Evolutionary conservation across 2,888 invertebrate species (phyloP).

Genomic region (Falcaria lacertinaria): DNA sequence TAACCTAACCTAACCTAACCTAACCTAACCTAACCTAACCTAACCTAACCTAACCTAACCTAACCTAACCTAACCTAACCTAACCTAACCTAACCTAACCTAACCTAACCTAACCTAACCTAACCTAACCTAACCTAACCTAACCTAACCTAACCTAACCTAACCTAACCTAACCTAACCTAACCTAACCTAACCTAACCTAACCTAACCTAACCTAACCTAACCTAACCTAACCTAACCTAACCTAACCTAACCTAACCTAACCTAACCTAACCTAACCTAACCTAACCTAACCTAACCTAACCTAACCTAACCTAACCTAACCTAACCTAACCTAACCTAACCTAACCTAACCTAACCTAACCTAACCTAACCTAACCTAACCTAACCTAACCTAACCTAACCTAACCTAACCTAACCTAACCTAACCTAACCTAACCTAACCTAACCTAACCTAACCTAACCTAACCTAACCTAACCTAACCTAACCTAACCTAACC

Average conservation of each 20-base stretch:
- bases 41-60: conserved; percentile 8
- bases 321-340: conserved; percentile 19
- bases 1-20: conserved; percentile 5
- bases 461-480: conserved; percentile 21
- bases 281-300: conserved; percentile 13
- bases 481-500: conserved; percentile 19
- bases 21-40: conserved; percentile 7
- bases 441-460: conserved; percentile 16
- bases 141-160: conserved; percentile 8
- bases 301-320: conserved; percentile 20
- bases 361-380: conserved; percentile 24
- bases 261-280: conserved; percentile 13
- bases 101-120: conserved; percentile 4
- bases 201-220: conserved; percentile 15
- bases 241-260: conserved; percentile 9
- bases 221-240: conserved; percentile 14
- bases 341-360: conserved; percentile 20
- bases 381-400: conserved; percentile 25
- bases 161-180: conserved; percentile 17
- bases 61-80: conserved; percentile 16
- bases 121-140: conserved; percentile 6
- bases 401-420: conserved; percentile 24
- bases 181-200: conserved; percentile 15
- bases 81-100: conserved; percentile 17
- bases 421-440: conserved; percentile 19